Percentiles rank a stretch among this genome's conserved stretches.
Evolutionary conservation across 2,113 vertebrate genomes (phyloP).

Genomic region (Callospermophilus lateralis): DNA sequence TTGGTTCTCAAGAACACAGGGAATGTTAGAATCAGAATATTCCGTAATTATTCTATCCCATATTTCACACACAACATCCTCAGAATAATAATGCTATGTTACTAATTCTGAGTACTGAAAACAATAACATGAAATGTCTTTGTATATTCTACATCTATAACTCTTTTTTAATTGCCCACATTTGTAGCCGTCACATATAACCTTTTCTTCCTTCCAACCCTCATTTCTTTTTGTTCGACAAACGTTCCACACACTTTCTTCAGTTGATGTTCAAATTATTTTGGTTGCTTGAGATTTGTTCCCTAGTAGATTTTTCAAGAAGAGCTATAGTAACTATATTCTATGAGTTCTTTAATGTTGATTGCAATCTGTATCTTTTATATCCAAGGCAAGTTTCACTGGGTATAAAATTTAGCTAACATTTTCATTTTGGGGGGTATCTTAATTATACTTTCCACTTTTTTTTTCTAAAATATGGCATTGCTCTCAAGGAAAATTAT

Average conservation of each 20-base stretch:
- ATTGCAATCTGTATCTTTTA: background rate
- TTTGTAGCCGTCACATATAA: background rate
- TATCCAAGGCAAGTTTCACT: background rate
- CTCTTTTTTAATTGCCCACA: background rate
- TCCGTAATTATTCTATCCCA: background rate
- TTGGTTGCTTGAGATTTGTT: background rate
- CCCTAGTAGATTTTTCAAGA: background rate
- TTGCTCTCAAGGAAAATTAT: background rate
- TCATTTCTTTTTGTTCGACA: background rate
- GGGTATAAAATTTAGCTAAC: background rate
- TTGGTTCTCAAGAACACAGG: background rate
- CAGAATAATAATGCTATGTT: background rate
- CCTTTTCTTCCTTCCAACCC: background rate
- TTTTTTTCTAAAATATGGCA: background rate
- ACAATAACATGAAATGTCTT: background rate
- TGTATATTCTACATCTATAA: background rate
- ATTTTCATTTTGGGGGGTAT: background rate
- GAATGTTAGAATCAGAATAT: background rate
- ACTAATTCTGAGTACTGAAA: background rate
- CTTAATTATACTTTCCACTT: background rate
- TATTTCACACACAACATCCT: background rate
- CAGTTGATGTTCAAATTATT: background rate
- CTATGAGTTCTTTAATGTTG: background rate
- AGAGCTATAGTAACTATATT: background rate
- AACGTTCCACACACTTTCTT: background rate